phyloP scores from a whole-genome alignment of 2,888 invertebrate genomes.

The Eutolmus rufibarbis region DNA sequence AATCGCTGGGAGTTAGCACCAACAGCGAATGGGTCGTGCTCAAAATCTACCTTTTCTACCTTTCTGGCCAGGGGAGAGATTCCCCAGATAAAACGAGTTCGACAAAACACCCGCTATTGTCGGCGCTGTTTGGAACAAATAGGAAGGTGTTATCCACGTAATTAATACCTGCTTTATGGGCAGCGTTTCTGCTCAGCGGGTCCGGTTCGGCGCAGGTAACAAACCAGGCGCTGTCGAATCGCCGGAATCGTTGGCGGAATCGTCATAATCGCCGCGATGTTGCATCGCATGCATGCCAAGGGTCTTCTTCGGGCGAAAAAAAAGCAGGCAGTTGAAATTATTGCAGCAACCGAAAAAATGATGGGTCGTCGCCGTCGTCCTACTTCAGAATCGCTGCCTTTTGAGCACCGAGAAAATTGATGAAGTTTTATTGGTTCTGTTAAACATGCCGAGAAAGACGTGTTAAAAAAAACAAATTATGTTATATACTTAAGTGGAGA shows the following conservation, averaged over 20 bases:
- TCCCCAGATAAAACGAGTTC: not conserved
- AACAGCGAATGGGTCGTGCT: not conserved
- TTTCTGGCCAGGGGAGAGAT: not conserved
- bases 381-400: not conserved
- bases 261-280: not conserved
- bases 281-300: not conserved
- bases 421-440: not conserved
- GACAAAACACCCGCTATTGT: slow-evolving; percentile 38
- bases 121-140: slow-evolving; percentile 35
- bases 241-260: not conserved
- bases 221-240: not conserved
- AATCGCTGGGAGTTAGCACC: not conserved
- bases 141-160: slow-evolving; percentile 33
- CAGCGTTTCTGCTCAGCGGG: not conserved
- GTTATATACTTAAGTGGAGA: not conserved
- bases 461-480: not conserved
- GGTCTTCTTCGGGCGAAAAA: not conserved
- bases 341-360: not conserved
- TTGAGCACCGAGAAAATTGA: not conserved
- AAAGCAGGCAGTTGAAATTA: not conserved
- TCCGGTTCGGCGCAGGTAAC: not conserved
- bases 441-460: not conserved
- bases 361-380: not conserved
- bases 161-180: slow-evolving; percentile 35
- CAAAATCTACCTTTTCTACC: not conserved